Base-by-base conservation (phyloP, 2,113 vertebrate species). In the Gambusia holbrooki region DNA sequence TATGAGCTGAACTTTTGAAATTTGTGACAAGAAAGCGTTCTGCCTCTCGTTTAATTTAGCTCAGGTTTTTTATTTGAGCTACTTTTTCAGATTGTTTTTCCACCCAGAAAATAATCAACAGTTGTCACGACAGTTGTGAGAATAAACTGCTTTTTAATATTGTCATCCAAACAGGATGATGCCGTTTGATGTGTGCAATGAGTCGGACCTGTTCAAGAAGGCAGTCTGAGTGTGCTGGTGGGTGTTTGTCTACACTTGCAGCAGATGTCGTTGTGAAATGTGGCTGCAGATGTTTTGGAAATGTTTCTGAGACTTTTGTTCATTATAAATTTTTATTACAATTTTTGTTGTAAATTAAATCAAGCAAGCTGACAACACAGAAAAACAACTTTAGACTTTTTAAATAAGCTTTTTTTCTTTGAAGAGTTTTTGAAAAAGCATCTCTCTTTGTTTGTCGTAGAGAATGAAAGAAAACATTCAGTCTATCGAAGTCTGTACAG, bases 131-230 rank as follows among this genome's bases (percentile, higher is more conserved):
- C 81, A 87, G 84, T 92, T 87, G 82, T 69, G 71, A 80, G 48
- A 75, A 58, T 58, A 58, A 58, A 69, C 85, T 68, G 73, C 62
- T 83, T 84, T 87, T 79, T 87, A 80, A 84, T 80, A 73, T 74
- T 30, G 72, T 80, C 68, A 76, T 86, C 81, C 62, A 25, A 80
- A 85, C 72, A 70, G 71, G 65, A 88, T 89, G 81, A 82, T 89
- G 79, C 60, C 79, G 84, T 84, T 75, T 90, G 80, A 89, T 88
- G 86, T 90, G 90, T 88, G 88, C 83, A 88, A 90, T 89, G 85
- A 90, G 84, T 90, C 73, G 74, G 78, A 82, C 82, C 74, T 87
- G 67, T 80, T 88, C 85, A 86, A 85, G 80, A 86, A 86, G 80
- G 87, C 74, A 83, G 30, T 86, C 69, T 80, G 74, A 8, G 81